Evolutionary conservation across 2,888 invertebrate genomes (phyloP).

Genomic region (Polyploca ridens): DNA sequence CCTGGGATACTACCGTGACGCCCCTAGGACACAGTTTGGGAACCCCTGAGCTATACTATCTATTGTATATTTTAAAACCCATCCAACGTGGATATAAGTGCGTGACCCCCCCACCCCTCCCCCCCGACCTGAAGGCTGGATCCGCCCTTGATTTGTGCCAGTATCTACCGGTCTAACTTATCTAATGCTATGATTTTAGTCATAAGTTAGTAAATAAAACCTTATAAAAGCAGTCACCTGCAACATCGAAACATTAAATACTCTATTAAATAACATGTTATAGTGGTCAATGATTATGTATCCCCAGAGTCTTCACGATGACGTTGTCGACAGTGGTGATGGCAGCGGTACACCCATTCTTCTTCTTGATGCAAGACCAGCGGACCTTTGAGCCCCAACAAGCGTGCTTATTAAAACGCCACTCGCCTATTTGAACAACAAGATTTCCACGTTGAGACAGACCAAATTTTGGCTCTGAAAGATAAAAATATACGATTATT

Average conservation of each 20-base stretch:
- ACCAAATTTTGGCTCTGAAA: constrained; percentile 75
- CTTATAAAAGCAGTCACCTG: not conserved
- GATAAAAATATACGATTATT: constrained; percentile 18
- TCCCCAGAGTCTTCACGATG: constrained; percentile 75
- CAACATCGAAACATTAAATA: not conserved
- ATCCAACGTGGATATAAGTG: no score
- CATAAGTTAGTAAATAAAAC: not conserved
- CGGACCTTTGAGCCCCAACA: constrained; percentile 77
- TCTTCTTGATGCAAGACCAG: constrained; percentile 80
- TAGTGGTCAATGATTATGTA: constrained; percentile 67
- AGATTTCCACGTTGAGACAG: constrained; percentile 75
- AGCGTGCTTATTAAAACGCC: constrained; percentile 78
- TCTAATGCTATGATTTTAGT: no score
- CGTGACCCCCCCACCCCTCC: no score
- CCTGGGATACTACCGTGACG: no score
- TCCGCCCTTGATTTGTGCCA: no score
- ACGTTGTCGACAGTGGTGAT: constrained; percentile 76
- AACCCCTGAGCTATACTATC: no score
- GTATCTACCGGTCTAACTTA: no score
- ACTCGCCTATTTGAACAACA: constrained; percentile 75
- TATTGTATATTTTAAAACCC: no score
- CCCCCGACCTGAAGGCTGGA: no score
- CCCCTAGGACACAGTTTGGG: no score
- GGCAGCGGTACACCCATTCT: constrained; percentile 72
- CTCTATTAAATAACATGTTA: not conserved